phyloP scores from a whole-genome alignment of 2,797 vertebrate species.

The Bovichtus diacanthus region DNA sequence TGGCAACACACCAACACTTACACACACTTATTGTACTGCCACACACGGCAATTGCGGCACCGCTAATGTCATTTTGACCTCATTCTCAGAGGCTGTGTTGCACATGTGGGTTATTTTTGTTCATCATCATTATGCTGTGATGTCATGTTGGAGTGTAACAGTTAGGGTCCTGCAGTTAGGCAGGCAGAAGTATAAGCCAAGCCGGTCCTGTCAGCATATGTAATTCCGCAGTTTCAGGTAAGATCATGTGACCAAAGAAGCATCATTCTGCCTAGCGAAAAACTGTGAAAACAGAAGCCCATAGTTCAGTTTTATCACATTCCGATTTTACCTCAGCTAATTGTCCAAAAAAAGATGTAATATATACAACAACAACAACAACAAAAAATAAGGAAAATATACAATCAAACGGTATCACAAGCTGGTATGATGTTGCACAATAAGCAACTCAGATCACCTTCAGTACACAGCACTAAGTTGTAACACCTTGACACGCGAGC shows the following conservation, averaged over 20 bases:
- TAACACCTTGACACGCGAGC: too few species aligned
- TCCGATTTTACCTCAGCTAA: too few species aligned
- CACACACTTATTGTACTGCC: background rate
- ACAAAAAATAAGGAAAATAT: too few species aligned
- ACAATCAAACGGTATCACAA: too few species aligned
- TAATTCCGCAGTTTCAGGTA: background rate
- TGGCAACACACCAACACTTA: background rate
- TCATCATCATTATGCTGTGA: background rate
- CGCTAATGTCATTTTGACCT: slow-evolving; percentile 33
- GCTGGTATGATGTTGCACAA: too few species aligned
- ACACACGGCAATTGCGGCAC: slow-evolving; percentile 3
- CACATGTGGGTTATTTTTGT: background rate
- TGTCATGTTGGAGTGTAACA: background rate
- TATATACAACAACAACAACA: too few species aligned
- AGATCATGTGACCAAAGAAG: background rate
- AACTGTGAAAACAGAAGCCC: background rate
- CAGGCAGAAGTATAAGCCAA: background rate
- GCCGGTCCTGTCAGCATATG: background rate
- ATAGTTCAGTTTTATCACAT: background rate
- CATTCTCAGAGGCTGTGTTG: background rate
- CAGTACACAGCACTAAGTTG: too few species aligned
- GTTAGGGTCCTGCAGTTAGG: background rate
- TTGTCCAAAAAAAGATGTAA: too few species aligned
- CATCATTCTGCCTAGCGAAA: background rate
- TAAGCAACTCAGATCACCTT: too few species aligned